Base-by-base conservation (phyloP, 2,888 invertebrate genomes). In the Rhagonycha lutea region DNA sequence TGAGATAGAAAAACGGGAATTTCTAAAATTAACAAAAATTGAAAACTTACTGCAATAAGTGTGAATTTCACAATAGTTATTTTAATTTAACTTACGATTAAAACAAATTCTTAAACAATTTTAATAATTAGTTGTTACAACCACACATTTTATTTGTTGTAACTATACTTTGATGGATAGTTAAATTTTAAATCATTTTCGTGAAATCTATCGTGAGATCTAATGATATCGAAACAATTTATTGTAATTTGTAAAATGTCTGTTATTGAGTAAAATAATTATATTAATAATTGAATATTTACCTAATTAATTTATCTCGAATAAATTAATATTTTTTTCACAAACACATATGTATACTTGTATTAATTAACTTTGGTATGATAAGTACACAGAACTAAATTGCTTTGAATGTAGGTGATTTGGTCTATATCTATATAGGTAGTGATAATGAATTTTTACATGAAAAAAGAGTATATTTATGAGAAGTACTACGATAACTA, bases 181-280 rank as follows among this genome's bases (percentile, higher is more conserved):
- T 18, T 18, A 18, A 18, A 18, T 18, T 18, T n/a, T 11, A n/a
- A 14, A 29, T 32, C 14, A 29, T 18, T 12, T 61, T 69, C 65
- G 75, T 74, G 83, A 18, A 18, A 18, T 18, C 18, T 18, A 18
- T 2, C 2, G 2, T 18, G 18, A 2, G 18, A 26, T 4, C 26
- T 26, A 7, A 26, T n/a, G n/a, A n/a, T n/a, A n/a, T n/a, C 5
- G 4, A 12, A 12, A n/a, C n/a, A 32, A n/a, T n/a, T 12, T 32
- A n/a, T 32, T n/a, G 5, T 0, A n/a, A 32, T 32, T 32, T 32
- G 4, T 32, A 0, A 11, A 32, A 12, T 32, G 4, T 9, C 9
- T 12, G n/a, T n/a, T 32, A n/a, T 32, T 0, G 4, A 32, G 12
- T n/a, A 12, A 32, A 32, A 32, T 32, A 12, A 32, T 32, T n/a